Evolutionary conservation across 1,140 invertebrate species (phyloP).

Genomic region (Atta cephalotes): DNA sequence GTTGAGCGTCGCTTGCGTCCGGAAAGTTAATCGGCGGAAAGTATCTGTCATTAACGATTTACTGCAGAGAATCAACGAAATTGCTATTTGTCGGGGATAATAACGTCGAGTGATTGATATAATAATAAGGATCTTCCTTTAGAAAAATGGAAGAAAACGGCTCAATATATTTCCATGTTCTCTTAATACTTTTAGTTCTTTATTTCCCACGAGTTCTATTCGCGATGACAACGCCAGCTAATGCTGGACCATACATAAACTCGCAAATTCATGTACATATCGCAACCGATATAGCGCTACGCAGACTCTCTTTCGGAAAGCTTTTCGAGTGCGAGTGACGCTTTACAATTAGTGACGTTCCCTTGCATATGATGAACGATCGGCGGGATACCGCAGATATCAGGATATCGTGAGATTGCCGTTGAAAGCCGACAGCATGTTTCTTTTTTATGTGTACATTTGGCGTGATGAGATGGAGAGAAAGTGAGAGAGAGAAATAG

Average conservation of each 20-base stretch:
- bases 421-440: conserved; percentile 12
- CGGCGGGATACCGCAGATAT: conserved; percentile 30
- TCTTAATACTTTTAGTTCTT: not conserved
- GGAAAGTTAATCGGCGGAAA: not conserved
- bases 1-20: conserved; percentile 27
- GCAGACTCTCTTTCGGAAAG: not conserved
- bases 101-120: not conserved
- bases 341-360: conserved; percentile 25
- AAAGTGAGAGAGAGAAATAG: conserved; percentile 4
- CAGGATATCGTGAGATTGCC: conserved; percentile 21
- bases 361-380: conserved; percentile 33
- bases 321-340: not conserved
- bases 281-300: not conserved
- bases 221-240: not conserved
- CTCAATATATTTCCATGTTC: not conserved
- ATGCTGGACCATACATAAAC: not conserved
- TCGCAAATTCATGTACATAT: not conserved
- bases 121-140: not conserved
- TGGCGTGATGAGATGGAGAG: conserved; percentile 21
- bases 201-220: not conserved
- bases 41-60: not conserved
- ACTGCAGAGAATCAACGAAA: not conserved
- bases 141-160: not conserved
- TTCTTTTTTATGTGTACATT: conserved; percentile 37
- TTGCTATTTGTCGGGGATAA: not conserved